A percentile compares a stretch with the other conserved stretches of the same genome.
Evolutionary conservation across 1,140 invertebrate species (phyloP).

Genomic region (Drosophila repletoides): DNA sequence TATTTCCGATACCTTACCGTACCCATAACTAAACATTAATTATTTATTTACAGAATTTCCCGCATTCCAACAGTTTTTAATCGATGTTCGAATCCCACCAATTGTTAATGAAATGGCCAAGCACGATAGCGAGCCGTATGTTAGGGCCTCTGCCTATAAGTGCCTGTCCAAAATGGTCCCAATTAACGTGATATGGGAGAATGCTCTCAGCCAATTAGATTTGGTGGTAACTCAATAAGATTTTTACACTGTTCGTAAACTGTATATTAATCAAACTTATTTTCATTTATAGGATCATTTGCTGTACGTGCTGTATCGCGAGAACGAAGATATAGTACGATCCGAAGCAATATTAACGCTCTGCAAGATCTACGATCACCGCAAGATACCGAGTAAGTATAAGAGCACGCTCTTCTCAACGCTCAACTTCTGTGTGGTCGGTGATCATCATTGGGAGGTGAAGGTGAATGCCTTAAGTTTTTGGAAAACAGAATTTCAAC

Average conservation of each 20-base stretch:
- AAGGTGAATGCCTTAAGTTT: constrained; percentile 87
- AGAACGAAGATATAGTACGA: constrained; percentile 89
- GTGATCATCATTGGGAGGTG: constrained; percentile 91
- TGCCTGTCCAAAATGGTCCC: constrained; percentile 87
- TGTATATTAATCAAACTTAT: constrained; percentile 4
- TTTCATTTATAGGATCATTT: constrained; percentile 85
- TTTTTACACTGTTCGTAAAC: background rate
- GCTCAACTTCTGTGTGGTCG: constrained; percentile 86
- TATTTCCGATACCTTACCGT: constrained; percentile 20
- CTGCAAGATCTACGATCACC: constrained; percentile 86
- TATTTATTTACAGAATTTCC: constrained; percentile 86
- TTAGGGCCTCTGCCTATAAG: constrained; percentile 87
- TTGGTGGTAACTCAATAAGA: constrained; percentile 83
- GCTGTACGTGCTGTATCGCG: constrained; percentile 85
- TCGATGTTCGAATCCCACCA: constrained; percentile 86
- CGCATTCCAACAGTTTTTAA: constrained; percentile 88
- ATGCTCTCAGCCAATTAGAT: constrained; percentile 84
- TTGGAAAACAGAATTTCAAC: constrained; percentile 87
- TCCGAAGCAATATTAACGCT: constrained; percentile 87
- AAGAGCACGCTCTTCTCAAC: constrained; percentile 83
- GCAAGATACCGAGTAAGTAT: constrained; percentile 84
- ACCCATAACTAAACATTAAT: too few relatives aligned
- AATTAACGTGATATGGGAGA: constrained; percentile 87
- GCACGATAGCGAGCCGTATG: constrained; percentile 88
- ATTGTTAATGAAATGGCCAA: constrained; percentile 86